Conservation (phyloP, 2,888 invertebrate species). For the Rhingia campestris region DNA sequence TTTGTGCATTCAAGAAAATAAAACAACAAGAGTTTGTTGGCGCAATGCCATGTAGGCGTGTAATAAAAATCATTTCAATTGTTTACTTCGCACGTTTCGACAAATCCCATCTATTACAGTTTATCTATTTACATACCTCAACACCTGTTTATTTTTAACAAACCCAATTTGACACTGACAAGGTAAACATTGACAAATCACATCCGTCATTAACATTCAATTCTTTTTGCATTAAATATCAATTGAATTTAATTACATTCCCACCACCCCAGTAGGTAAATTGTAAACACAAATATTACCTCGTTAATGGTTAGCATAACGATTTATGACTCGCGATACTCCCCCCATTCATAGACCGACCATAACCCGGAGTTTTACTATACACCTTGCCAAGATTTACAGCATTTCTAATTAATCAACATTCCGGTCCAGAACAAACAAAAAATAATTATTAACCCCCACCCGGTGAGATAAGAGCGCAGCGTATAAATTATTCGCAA, state of each 20-base stretch:
- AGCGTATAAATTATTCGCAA: slow-evolving; percentile 14
- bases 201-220: slow-evolving; percentile 41
- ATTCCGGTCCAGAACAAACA: slow-evolving; percentile 11
- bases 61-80: too few species aligned
- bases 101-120: too few species aligned
- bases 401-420: slow-evolving; percentile 67
- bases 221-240: slow-evolving; percentile 46
- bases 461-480: slow-evolving; percentile 2
- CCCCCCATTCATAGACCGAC: slow-evolving; percentile 5
- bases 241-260: slow-evolving; percentile 66
- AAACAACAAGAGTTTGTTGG: too few species aligned
- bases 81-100: too few species aligned
- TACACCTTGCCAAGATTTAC: slow-evolving; percentile 55
- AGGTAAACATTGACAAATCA: slow-evolving; percentile 50
- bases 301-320: slow-evolving; percentile 51
- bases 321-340: slow-evolving; percentile 66
- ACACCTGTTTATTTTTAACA: background rate
- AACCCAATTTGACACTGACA: slow-evolving; percentile 23
- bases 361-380: background rate
- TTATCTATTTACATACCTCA: background rate
- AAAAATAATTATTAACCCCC: background rate
- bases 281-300: slow-evolving; percentile 50
- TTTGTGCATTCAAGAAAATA: too few species aligned
- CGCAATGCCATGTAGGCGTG: too few species aligned
- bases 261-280: slow-evolving; percentile 26